A percentile compares a stretch with the other conserved stretches of the same genome.
These are phyloP conservation scores for Gouania willdenowi DNA, from an alignment of 2,797 vertebrate genomes.

Conservation along the genomic window DNA sequence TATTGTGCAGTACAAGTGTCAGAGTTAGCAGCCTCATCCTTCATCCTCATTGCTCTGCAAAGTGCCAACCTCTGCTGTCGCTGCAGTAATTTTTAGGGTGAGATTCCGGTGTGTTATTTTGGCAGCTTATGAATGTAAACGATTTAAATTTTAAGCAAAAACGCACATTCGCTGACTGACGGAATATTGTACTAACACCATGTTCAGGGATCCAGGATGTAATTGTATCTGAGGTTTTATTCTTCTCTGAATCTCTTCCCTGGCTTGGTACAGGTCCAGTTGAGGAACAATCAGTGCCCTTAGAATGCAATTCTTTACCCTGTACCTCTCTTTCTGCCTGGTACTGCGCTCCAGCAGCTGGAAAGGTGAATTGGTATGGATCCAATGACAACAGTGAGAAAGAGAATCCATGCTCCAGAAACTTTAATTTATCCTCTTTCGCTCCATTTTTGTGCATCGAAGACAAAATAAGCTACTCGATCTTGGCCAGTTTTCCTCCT, in stretches of 20 bases:
- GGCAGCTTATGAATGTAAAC: neutral
- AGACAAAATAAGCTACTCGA: neutral
- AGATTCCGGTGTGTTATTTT: neutral
- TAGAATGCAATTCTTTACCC: slow-evolving; percentile 11
- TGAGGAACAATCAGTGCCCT: slow-evolving; percentile 2
- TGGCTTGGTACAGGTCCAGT: slow-evolving; percentile 4
- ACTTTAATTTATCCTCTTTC: neutral
- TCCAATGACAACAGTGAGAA: slow-evolving; percentile 9
- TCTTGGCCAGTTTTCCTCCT: neutral
- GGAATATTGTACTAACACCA: too few species aligned
- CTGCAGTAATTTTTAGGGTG: neutral
- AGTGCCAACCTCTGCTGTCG: slow-evolving; percentile 6
- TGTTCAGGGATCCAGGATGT: too few species aligned
- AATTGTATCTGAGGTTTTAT: too few species aligned
- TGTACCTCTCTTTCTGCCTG: slow-evolving; percentile 6
- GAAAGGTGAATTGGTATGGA: slow-evolving; percentile 28
- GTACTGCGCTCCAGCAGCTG: slow-evolving; percentile 1
- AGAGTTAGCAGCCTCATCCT: slow-evolving; percentile 17
- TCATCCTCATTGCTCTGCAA: slow-evolving; percentile 20
- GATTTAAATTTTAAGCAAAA: too few species aligned
- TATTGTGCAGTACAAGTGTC: too few species aligned
- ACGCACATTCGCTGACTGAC: too few species aligned
- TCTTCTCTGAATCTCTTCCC: too few species aligned
- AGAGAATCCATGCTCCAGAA: slow-evolving; percentile 9
- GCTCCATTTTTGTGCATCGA: neutral